Conservation (phyloP, 2,113 vertebrate species). For the Clarias macrocephalus region DNA sequence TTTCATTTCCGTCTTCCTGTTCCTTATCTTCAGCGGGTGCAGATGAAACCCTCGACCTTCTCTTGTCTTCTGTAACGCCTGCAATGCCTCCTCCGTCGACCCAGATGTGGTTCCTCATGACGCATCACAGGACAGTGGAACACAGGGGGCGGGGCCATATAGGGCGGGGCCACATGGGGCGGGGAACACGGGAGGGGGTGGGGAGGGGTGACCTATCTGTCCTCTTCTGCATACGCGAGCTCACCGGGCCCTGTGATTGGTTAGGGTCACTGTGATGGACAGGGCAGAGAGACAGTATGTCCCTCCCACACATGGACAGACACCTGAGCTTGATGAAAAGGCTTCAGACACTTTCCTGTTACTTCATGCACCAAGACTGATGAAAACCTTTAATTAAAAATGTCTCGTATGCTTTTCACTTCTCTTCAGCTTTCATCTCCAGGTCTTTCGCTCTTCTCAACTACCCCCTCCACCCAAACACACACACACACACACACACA, state of each 20-base stretch:
- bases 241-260: not conserved
- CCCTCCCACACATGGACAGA: not conserved
- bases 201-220: not conserved
- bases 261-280: not conserved
- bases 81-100: too few relatives aligned
- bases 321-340: too few relatives aligned
- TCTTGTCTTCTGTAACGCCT: too few relatives aligned
- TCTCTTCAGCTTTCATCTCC: not conserved
- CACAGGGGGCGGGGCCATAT: too few relatives aligned
- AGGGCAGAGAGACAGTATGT: not conserved
- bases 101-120: not conserved
- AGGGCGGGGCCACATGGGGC: too few relatives aligned
- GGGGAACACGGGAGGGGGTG: too few relatives aligned
- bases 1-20: too few relatives aligned
- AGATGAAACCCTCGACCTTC: too few relatives aligned
- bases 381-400: too few relatives aligned
- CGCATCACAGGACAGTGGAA: not conserved
- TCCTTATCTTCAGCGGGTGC: too few relatives aligned
- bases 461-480: too few relatives aligned
- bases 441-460: not conserved
- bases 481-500: too few relatives aligned
- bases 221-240: not conserved
- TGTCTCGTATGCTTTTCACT: not conserved
- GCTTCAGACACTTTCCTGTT: not conserved
- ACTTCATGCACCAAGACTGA: not conserved